phyloP scores from a whole-genome alignment of 2,113 vertebrate species.

The Panurus biarmicus region DNA sequence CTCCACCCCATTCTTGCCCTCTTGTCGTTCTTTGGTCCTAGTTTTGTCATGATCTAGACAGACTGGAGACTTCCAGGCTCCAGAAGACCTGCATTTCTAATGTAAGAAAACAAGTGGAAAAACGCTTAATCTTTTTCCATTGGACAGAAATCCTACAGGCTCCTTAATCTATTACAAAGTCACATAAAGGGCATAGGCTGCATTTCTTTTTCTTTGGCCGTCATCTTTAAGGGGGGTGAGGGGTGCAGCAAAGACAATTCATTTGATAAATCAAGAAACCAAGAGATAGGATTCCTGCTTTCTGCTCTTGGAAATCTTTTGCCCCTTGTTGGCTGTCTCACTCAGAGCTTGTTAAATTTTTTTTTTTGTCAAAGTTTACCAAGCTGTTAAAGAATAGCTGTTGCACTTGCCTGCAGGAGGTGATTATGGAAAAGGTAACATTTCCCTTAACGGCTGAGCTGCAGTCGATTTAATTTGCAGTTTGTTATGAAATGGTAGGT shows the following conservation, averaged over 20 bases:
- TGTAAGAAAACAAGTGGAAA: background rate
- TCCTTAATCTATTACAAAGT: background rate
- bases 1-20: background rate
- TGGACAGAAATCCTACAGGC: background rate
- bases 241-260: background rate
- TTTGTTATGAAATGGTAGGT: constrained; percentile 22
- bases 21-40: background rate
- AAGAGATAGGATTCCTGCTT: background rate
- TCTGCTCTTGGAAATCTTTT: background rate
- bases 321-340: background rate
- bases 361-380: background rate
- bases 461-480: background rate
- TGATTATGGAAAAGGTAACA: background rate
- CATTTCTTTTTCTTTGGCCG: background rate
- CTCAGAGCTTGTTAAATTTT: background rate
- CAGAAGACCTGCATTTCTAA: background rate
- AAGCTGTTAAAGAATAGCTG: background rate
- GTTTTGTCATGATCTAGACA: background rate
- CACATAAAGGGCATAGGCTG: background rate
- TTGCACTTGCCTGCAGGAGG: background rate
- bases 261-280: background rate
- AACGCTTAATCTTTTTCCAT: background rate
- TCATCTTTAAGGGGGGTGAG: background rate
- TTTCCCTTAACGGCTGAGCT: background rate
- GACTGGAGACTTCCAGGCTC: background rate